Conservation (phyloP, 2,113 vertebrate species). For the Pelvicachromis taeniatus region DNA sequence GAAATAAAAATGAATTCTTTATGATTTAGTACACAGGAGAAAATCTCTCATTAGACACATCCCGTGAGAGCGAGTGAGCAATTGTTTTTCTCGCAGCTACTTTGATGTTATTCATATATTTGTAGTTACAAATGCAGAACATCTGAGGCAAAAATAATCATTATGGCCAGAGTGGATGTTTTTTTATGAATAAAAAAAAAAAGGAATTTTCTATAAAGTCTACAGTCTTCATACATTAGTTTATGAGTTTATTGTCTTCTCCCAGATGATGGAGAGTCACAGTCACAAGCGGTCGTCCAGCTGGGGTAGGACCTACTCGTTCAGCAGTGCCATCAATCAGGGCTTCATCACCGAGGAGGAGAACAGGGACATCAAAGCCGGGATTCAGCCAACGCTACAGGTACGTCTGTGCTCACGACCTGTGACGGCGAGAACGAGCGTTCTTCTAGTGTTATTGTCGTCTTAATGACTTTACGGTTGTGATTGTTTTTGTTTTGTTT, state of each 20-base stretch:
- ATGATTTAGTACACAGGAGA: neutral
- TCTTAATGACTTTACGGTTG: neutral
- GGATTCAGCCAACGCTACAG: conserved; percentile 87
- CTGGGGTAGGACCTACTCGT: conserved; percentile 95
- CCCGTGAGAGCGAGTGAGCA: too few species aligned
- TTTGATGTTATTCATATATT: neutral
- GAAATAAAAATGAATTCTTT: neutral
- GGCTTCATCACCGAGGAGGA: conserved; percentile 87
- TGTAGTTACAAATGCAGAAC: neutral
- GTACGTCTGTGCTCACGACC: conserved; percentile 39
- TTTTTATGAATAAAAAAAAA: neutral
- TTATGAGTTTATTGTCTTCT: too few species aligned
- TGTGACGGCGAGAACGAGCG: neutral
- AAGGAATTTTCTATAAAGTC: neutral
- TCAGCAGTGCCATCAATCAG: conserved; percentile 91
- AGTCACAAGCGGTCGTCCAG: conserved; percentile 92
- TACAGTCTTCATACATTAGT: neutral
- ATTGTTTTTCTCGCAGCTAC: too few species aligned
- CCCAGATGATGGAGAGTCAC: conserved; percentile 67
- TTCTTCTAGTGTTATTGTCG: neutral
- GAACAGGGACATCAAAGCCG: conserved; percentile 85
- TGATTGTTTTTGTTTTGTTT: neutral
- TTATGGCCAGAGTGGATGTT: neutral
- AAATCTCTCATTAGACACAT: too few species aligned
- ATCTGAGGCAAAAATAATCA: neutral